Percentiles rank a stretch among this genome's conserved stretches.
These are phyloP conservation scores for Urocynchramus pylzowi DNA, from an alignment of 2,113 vertebrate genomes.

Conservation along the genomic window DNA sequence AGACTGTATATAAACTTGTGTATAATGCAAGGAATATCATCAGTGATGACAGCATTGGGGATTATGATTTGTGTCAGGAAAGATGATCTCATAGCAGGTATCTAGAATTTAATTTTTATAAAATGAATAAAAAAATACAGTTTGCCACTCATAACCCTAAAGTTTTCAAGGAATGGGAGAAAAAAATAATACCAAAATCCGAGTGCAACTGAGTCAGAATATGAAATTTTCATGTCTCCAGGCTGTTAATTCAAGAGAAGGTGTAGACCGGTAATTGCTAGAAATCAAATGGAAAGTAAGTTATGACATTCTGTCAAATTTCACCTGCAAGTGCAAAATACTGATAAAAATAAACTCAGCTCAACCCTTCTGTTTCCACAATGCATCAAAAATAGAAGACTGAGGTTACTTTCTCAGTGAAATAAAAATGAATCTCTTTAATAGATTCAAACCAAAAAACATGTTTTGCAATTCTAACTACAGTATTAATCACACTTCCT, in stretches of 20 bases:
- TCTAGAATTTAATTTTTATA: neutral
- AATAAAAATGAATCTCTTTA: neutral
- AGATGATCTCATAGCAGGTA: neutral
- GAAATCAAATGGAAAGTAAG: slow-evolving; percentile 29
- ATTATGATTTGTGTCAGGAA: neutral
- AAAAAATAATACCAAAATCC: neutral
- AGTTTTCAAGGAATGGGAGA: neutral
- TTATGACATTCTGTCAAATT: slow-evolving; percentile 30
- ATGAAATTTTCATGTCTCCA: neutral
- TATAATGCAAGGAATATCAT: neutral
- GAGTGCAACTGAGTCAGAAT: neutral
- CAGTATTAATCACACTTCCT: neutral
- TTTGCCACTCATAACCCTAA: neutral
- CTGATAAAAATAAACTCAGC: neutral
- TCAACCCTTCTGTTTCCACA: neutral
- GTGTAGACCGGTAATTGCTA: neutral
- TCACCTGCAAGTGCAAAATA: slow-evolving; percentile 15
- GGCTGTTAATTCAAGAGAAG: neutral
- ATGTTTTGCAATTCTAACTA: neutral
- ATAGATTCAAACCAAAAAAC: neutral
- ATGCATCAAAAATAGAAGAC: neutral
- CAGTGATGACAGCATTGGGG: rapidly evolving
- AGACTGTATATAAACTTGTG: neutral
- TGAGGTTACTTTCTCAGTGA: neutral
- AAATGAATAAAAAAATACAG: neutral